Percentiles rank a stretch among this genome's conserved stretches.
Evolutionary conservation across 1,140 invertebrate genomes (phyloP).

Genomic region (Dendrolimus kikuchii): DNA sequence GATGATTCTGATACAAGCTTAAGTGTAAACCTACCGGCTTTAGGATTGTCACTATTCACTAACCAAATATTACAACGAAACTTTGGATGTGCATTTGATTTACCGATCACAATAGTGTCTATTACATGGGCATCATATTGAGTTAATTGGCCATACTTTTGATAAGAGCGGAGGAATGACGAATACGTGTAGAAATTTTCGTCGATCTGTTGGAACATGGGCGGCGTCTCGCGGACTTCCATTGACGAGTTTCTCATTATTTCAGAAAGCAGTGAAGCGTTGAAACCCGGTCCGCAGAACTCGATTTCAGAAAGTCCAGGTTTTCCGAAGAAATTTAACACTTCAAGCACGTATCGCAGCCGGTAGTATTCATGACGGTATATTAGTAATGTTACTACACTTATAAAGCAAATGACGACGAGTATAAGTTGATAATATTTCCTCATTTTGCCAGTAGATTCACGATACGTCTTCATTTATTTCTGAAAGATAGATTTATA

Average conservation of each 20-base stretch:
- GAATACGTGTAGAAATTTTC: constrained; percentile 73
- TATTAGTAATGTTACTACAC: constrained; percentile 79
- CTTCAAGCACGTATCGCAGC: constrained; percentile 82
- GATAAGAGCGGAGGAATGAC: constrained; percentile 69
- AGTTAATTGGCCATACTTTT: constrained; percentile 51
- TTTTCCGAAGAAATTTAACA: constrained; percentile 83
- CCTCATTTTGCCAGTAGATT: constrained; percentile 73
- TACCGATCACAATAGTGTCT: constrained; percentile 68
- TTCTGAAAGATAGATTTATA: constrained; percentile 3
- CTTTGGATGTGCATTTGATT: constrained; percentile 50
- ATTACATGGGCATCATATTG: constrained; percentile 45
- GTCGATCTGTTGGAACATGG: constrained; percentile 66
- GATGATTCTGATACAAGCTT: constrained; percentile 45
- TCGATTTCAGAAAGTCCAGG: constrained; percentile 68
- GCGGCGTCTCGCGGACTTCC: constrained; percentile 60
- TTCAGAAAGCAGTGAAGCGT: constrained; percentile 63
- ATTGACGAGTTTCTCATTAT: constrained; percentile 59
- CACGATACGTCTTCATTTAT: constrained; percentile 57
- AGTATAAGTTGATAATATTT: constrained; percentile 84
- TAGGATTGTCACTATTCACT: constrained; percentile 67
- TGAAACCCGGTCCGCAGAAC: constrained; percentile 68
- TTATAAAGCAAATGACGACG: constrained; percentile 76
- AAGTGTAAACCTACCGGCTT: constrained; percentile 68
- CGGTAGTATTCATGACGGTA: constrained; percentile 86
- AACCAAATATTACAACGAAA: constrained; percentile 73